These are phyloP conservation scores for Ochlodes sylvanus DNA, from an alignment of 2,888 invertebrate genomes.

Conservation along the genomic window DNA sequence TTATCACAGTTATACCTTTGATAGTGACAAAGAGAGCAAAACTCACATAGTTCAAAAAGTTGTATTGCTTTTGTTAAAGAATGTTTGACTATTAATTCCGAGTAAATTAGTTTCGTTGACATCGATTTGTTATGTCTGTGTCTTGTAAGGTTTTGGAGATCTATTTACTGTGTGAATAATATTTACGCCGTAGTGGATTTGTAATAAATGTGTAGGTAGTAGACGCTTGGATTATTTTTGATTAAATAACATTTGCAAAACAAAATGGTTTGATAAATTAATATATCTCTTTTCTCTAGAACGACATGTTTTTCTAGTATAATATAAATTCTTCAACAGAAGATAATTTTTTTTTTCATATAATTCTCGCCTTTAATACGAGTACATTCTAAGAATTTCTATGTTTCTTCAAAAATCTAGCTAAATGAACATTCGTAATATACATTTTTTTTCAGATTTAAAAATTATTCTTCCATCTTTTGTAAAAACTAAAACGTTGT, in stretches of 20 bases:
- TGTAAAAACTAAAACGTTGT: constrained; percentile 28
- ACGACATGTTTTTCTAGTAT: too few relatives aligned
- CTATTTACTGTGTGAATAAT: neutral
- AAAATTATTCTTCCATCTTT: constrained; percentile 40
- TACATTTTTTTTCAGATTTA: too few relatives aligned
- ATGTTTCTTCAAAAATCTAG: too few relatives aligned
- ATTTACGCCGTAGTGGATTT: neutral
- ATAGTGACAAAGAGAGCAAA: constrained; percentile 36
- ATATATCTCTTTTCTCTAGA: too few relatives aligned
- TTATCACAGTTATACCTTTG: constrained; percentile 32
- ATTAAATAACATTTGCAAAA: too few relatives aligned
- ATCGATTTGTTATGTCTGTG: constrained; percentile 26
- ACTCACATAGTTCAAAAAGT: constrained; percentile 32
- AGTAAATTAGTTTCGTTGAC: constrained; percentile 36
- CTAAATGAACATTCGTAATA: too few relatives aligned
- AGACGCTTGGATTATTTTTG: too few relatives aligned
- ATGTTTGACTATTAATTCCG: constrained; percentile 38
- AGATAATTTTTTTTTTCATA: too few relatives aligned
- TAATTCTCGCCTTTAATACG: neutral
- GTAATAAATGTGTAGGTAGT: neutral
- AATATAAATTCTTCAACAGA: too few relatives aligned
- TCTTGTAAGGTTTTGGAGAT: constrained; percentile 23
- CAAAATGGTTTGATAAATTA: too few relatives aligned
- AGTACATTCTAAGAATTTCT: too few relatives aligned
- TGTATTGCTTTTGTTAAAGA: constrained; percentile 39